Evolutionary conservation across 2,888 invertebrate genomes (phyloP).

Genomic region (Melieria picta): DNA sequence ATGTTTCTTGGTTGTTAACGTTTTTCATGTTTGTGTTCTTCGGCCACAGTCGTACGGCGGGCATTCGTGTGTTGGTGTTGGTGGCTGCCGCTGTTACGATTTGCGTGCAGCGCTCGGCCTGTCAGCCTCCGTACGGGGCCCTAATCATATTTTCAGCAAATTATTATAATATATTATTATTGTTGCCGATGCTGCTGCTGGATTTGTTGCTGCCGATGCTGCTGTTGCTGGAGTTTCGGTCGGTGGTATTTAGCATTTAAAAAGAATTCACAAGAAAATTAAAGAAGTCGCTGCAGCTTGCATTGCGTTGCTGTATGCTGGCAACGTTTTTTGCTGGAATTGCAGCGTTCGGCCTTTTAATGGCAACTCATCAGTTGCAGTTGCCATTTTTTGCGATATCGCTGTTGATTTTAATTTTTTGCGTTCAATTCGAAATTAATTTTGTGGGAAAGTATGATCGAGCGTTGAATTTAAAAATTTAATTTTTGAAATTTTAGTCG

Average conservation of each 20-base stretch:
- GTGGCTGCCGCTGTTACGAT: conserved; percentile 4
- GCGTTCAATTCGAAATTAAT: background rate
- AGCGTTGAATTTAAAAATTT: background rate
- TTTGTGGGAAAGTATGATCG: too few species aligned
- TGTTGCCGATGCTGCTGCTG: conserved; percentile 41
- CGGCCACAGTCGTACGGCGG: background rate
- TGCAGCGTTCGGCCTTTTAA: conserved; percentile 13
- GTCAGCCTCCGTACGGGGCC: conserved; percentile 20
- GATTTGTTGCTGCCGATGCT: conserved; percentile 21
- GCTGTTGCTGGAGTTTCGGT: background rate
- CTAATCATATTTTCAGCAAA: conserved; percentile 64
- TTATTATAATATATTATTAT: conserved; percentile 65
- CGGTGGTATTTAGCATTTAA: conserved; percentile 12
- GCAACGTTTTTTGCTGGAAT: too few species aligned
- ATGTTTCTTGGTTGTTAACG: background rate
- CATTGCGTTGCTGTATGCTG: conserved; percentile 21
- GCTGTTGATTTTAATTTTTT: background rate
- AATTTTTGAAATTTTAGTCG: too few species aligned
- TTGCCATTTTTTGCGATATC: too few species aligned
- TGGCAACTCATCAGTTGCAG: conserved; percentile 1
- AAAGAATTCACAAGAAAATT: conserved; percentile 29
- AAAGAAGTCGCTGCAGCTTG: background rate
- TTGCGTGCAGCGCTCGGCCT: background rate
- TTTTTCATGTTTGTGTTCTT: background rate
- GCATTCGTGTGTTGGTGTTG: background rate